Conservation (phyloP, 2,888 invertebrate genomes). For the Tribolium freemani region DNA sequence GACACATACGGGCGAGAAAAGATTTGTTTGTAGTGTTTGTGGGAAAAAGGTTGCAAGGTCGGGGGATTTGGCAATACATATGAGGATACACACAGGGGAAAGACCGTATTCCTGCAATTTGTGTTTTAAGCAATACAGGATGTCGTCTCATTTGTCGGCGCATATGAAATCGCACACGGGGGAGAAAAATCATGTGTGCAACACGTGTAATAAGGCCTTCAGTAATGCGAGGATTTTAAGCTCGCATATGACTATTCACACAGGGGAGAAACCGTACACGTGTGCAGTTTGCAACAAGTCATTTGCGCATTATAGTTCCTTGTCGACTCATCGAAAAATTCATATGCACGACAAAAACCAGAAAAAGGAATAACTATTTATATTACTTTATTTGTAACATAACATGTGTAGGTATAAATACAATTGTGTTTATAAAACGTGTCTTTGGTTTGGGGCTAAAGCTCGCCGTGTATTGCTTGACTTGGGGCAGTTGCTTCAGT, state of each 20-base stretch:
- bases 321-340: conserved; percentile 50
- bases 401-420: neutral
- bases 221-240: conserved; percentile 47
- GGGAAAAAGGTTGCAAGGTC: conserved; percentile 60
- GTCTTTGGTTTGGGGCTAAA: neutral
- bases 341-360: conserved; percentile 39
- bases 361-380: neutral
- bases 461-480: conserved; percentile 26
- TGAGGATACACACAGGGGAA: conserved; percentile 61
- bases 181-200: conserved; percentile 52
- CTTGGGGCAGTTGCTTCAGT: neutral
- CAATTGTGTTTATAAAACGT: neutral
- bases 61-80: conserved; percentile 60
- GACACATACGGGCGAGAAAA: conserved; percentile 52
- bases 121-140: conserved; percentile 59
- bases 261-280: conserved; percentile 62
- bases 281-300: conserved; percentile 60
- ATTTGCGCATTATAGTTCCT: conserved; percentile 60
- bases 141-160: conserved; percentile 60
- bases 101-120: conserved; percentile 59
- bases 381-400: neutral
- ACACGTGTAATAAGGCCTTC: conserved; percentile 50
- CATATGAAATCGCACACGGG: conserved; percentile 62
- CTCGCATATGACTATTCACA: conserved; percentile 56
- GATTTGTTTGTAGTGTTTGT: conserved; percentile 58